Evolutionary conservation across 2,888 invertebrate genomes (phyloP).

Genomic region (Bombylius major): DNA sequence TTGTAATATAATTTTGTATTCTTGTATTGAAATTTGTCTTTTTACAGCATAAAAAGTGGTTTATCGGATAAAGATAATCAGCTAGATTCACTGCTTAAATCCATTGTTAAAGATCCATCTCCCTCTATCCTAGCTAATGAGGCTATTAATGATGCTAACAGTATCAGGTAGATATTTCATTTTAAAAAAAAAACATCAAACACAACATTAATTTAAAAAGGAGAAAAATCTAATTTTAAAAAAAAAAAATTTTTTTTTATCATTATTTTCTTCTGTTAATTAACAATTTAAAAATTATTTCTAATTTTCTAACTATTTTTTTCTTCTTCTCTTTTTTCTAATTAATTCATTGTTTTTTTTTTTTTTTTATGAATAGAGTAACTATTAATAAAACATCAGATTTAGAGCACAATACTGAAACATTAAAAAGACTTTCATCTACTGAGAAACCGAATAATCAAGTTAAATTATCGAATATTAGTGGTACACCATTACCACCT

Average conservation of each 20-base stretch:
- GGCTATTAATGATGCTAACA: conserved; percentile 44
- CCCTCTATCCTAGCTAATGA: conserved; percentile 44
- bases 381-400: conserved; percentile 37
- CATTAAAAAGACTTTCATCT: conserved; percentile 49
- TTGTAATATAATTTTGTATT: no score
- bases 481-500: conserved; percentile 60
- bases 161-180: conserved; percentile 35
- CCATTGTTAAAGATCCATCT: conserved; percentile 55
- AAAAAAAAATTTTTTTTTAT: neutral
- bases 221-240: neutral
- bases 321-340: no score
- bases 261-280: neutral
- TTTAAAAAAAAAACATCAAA: neutral
- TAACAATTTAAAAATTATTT: no score
- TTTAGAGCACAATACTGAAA: conserved; percentile 48
- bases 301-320: no score
- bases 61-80: conserved; percentile 45
- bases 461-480: conserved; percentile 49
- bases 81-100: conserved; percentile 65
- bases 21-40: neutral
- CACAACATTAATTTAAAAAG: no score
- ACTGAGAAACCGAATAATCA: conserved; percentile 59
- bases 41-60: conserved; percentile 36
- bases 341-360: neutral
- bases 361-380: conserved; percentile 37